Conservation (phyloP, 2,113 vertebrate species). For the Hucho hucho region DNA sequence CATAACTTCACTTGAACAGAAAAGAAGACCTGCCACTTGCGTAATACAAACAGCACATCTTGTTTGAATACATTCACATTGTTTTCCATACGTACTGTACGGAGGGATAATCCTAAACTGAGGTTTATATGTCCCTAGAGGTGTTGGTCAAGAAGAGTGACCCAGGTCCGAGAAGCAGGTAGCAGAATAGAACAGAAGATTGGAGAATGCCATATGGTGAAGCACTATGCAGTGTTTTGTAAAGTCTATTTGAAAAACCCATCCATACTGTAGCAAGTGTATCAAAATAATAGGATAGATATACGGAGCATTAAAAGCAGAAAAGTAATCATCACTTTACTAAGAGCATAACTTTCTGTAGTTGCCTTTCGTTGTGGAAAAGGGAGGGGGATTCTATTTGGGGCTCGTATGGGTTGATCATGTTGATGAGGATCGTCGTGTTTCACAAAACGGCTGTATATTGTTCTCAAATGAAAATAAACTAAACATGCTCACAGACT, state of each 20-base stretch:
- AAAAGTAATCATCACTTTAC: conserved; percentile 46
- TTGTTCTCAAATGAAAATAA: conserved; percentile 64
- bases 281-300: no score
- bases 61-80: conserved; percentile 71
- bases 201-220: neutral
- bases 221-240: no score
- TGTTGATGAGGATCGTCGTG: conserved; percentile 42
- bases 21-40: conserved; percentile 57
- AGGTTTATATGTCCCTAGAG: conserved; percentile 55
- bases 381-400: conserved; percentile 29
- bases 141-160: conserved; percentile 40
- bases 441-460: conserved; percentile 62
- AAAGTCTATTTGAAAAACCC: no score
- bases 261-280: no score
- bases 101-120: conserved; percentile 48
- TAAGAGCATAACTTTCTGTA: conserved; percentile 39
- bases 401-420: conserved; percentile 48
- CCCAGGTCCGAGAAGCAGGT: conserved; percentile 44
- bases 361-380: conserved; percentile 41
- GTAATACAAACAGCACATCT: conserved; percentile 61
- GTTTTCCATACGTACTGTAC: conserved; percentile 57
- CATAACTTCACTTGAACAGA: conserved; percentile 55
- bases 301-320: conserved; percentile 64
- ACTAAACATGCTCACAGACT: conserved; percentile 76
- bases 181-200: conserved; percentile 35